phyloP scores from a whole-genome alignment of 2,888 invertebrate species.

The Trichopoda pennipes region DNA sequence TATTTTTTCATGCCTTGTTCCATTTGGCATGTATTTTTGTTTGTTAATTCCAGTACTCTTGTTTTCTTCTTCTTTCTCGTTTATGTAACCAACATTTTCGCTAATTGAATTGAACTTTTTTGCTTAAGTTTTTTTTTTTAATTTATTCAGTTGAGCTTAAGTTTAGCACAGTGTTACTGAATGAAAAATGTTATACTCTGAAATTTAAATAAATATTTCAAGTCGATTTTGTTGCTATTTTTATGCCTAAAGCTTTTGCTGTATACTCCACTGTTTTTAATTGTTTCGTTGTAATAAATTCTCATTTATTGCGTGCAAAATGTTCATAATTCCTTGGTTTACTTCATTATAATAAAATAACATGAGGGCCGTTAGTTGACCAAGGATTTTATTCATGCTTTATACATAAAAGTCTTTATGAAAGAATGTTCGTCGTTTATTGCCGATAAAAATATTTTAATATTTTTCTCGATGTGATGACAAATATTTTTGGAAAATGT shows the following conservation, averaged over 20 bases:
- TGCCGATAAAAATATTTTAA: not conserved
- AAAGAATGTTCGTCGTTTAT: conserved; percentile 28
- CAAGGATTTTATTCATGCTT: no score
- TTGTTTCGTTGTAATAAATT: conserved; percentile 49
- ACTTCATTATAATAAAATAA: conserved; percentile 39
- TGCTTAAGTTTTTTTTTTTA: not conserved
- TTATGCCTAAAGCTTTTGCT: not conserved
- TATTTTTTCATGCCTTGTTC: conserved; percentile 31
- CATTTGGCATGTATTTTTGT: conserved; percentile 19
- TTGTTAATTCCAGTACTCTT: conserved; percentile 43
- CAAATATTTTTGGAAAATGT: not conserved
- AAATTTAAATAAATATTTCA: no score
- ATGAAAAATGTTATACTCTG: not conserved
- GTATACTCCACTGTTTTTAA: conserved; percentile 47
- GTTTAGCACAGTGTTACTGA: conserved; percentile 43
- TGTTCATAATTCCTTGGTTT: conserved; percentile 59
- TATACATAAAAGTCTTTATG: no score
- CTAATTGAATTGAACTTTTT: conserved; percentile 71
- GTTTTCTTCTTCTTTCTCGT: conserved; percentile 27
- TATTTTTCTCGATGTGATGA: not conserved
- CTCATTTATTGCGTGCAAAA: conserved; percentile 62
- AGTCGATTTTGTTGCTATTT: no score
- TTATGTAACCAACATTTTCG: conserved; percentile 63
- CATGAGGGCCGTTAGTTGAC: not conserved
- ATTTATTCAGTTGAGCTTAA: not conserved